These are phyloP conservation scores for Drosophila bipectinata DNA, from an alignment of 1,140 invertebrate species.

Conservation along the genomic window DNA sequence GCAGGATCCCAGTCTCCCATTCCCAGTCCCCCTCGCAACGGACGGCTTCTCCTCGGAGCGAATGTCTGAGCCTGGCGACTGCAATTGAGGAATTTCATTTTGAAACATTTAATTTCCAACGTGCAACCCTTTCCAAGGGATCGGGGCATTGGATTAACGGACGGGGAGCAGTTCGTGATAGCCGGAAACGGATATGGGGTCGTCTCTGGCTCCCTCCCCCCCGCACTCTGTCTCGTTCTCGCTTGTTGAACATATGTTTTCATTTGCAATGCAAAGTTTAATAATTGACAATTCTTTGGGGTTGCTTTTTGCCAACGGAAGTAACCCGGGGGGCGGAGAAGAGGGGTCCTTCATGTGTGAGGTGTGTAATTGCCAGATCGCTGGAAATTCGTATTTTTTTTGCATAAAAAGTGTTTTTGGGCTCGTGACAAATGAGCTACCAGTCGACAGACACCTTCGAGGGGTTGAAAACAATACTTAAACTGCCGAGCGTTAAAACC, in stretches of 20 bases:
- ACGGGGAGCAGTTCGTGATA: conserved; percentile 54
- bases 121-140: conserved; percentile 46
- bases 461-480: conserved; percentile 6
- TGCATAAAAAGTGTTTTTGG: conserved; percentile 31
- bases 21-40: background rate
- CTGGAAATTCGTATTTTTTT: conserved; percentile 45
- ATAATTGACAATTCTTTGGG: conserved; percentile 74
- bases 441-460: conserved; percentile 41
- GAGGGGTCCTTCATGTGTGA: conserved; percentile 17
- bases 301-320: conserved; percentile 44
- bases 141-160: conserved; percentile 16
- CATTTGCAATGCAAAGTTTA: conserved; percentile 81
- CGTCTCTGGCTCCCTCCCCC: conserved; percentile 1
- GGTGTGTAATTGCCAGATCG: conserved; percentile 71
- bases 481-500: background rate
- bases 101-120: conserved; percentile 81
- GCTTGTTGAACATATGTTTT: conserved; percentile 81
- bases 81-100: conserved; percentile 82
- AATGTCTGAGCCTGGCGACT: conserved; percentile 72
- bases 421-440: conserved; percentile 65
- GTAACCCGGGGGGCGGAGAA: background rate
- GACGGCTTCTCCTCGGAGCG: conserved; percentile 11
- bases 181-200: conserved; percentile 78
- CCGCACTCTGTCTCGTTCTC: conserved; percentile 12
- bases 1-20: background rate